These are phyloP conservation scores for Mythimna loreyi DNA, from an alignment of 2,888 invertebrate genomes.

Conservation along the genomic window DNA sequence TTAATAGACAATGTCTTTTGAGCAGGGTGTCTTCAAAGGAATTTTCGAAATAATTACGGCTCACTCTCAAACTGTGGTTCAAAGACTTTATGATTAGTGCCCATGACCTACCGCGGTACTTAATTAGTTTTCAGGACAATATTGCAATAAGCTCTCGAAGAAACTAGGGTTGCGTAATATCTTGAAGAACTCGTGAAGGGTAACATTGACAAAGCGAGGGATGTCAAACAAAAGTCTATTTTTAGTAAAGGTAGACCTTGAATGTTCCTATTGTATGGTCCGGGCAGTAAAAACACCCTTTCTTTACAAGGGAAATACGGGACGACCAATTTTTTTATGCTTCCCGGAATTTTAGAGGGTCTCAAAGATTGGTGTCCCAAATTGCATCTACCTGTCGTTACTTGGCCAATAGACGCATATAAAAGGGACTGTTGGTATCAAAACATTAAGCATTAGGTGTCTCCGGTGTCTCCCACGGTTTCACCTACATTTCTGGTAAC, in stretches of 20 bases:
- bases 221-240: constrained; percentile 7
- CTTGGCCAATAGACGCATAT: not conserved
- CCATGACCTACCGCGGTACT: not conserved
- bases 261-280: constrained; percentile 4
- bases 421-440: not conserved
- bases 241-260: constrained; percentile 20
- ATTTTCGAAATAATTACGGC: not conserved
- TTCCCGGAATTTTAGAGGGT: not conserved
- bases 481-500: too few relatives aligned
- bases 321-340: constrained; percentile 38
- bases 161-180: not conserved
- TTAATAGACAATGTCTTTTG: constrained; percentile 3
- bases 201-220: not conserved
- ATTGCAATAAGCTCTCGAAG: not conserved
- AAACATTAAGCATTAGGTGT: not conserved
- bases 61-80: not conserved
- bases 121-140: not conserved
- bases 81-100: not conserved
- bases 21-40: not conserved
- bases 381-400: constrained; percentile 18
- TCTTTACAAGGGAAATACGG: not conserved
- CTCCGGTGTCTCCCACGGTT: not conserved
- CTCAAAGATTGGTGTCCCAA: constrained; percentile 9
- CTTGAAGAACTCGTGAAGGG: not conserved
- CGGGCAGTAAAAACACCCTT: constrained; percentile 5